These are phyloP conservation scores for Pristis pectinata DNA, from an alignment of 2,797 vertebrate species.

Conservation along the genomic window DNA sequence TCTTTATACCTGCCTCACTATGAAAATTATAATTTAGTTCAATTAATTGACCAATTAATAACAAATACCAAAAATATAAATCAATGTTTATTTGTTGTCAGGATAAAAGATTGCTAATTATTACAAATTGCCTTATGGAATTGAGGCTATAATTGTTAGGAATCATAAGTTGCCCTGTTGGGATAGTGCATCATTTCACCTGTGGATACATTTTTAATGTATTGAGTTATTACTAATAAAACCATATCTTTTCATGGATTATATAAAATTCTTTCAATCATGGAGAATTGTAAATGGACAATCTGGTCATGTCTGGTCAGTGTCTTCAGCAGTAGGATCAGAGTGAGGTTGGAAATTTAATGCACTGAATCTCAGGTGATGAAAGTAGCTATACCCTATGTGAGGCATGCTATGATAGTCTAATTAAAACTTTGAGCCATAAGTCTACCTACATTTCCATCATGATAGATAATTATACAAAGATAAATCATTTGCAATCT, in stretches of 20 bases:
- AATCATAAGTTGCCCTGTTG: neutral
- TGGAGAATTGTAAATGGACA: neutral
- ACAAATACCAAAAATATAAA: neutral
- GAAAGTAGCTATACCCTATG: neutral
- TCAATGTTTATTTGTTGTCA: neutral
- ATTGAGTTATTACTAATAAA: constrained; percentile 9
- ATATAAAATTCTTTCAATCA: constrained; percentile 14
- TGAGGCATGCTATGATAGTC: neutral
- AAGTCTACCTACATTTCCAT: neutral
- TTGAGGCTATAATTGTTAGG: neutral
- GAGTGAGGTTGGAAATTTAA: neutral
- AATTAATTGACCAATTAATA: neutral
- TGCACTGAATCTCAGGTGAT: neutral
- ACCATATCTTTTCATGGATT: neutral
- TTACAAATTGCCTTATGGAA: neutral
- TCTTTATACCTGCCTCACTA: too few relatives aligned
- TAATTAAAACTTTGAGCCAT: neutral
- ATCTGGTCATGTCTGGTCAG: neutral
- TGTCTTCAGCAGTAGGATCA: neutral
- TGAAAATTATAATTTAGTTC: too few relatives aligned
- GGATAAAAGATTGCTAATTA: constrained; percentile 1
- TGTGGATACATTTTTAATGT: neutral
- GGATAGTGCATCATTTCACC: neutral
- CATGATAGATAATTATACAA: neutral
- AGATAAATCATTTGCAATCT: neutral